phyloP scores from a whole-genome alignment of 2,113 vertebrate species.

The Ctenodactylus gundi region DNA sequence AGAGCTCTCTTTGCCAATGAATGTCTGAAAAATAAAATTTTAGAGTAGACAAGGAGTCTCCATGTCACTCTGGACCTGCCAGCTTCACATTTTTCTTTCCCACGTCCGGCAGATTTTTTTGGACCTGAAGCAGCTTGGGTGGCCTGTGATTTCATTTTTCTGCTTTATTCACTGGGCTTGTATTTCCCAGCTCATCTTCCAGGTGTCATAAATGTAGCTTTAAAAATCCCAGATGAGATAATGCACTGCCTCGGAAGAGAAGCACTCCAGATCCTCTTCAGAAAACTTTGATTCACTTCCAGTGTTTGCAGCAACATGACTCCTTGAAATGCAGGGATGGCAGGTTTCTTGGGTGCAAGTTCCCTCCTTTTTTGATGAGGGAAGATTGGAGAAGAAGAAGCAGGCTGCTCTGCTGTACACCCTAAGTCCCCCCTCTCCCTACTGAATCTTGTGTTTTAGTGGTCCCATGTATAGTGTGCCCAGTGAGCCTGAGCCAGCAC shows the following conservation, averaged over 20 bases:
- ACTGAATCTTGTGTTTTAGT: neutral
- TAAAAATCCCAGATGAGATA: neutral
- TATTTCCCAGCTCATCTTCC: neutral
- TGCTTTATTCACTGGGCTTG: neutral
- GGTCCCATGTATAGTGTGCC: neutral
- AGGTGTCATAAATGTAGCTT: neutral
- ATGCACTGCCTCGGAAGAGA: accelerated
- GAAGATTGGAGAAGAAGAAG: neutral
- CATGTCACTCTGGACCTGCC: accelerated
- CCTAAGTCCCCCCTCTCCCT: accelerated
- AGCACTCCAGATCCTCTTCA: neutral
- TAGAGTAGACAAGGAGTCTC: neutral
- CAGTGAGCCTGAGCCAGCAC: neutral
- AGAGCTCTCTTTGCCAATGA: neutral
- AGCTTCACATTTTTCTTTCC: neutral
- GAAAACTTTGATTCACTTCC: neutral
- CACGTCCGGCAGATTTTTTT: neutral
- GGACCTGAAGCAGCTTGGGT: too few species aligned
- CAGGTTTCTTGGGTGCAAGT: neutral
- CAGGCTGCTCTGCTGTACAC: neutral
- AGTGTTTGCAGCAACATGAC: neutral
- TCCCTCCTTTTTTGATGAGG: neutral
- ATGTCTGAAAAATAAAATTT: neutral
- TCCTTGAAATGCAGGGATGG: neutral
- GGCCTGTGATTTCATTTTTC: neutral